Evolutionary conservation across 2,888 invertebrate genomes (phyloP), one percentile per base, ranked within the genome.

Genomic region (Drosophila seclusa): DNA sequence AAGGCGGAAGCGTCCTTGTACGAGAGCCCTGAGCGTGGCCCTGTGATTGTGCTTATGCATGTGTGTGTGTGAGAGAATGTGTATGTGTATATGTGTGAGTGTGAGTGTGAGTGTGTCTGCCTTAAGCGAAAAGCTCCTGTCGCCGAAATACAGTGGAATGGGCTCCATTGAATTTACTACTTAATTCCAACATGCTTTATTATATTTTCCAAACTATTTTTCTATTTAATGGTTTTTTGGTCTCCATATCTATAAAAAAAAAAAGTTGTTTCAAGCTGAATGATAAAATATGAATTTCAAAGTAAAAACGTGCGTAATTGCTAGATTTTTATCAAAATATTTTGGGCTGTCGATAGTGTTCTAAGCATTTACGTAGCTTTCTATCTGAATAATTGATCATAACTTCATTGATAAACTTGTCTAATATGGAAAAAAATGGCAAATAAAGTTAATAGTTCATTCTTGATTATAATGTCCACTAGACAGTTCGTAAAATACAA

Each of bases 1-100:
- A 81, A 77, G 73, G 78, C 86, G 88, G 83, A 83, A 87, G 86
- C 86, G 85, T 80, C 84, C 84, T 84, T 84, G 84, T 68, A 72
- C 58, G 65, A 76, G 71, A 85, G 73, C 75, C 79, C 69, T 76
- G 71, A 82, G 78, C 59, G 58, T 72, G 73, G 70, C 71, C 71
- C 73, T 72, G 72, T 78, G 63, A 24, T 40, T 38, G 38, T 42
- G 38, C 32, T 8, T 61, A 31, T 57, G 27, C n/a, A 6, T n/a
- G 24, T 48, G 55, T 40, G 29, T 38, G n/a, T 59, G 27, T 36
- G 29, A 32, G 11, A 45, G 13, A 45, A 45, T 64, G 36, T 62
- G 13, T 24, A 4, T 21, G 27, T 42, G 52, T 24, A 21, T 31
- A 21, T 58, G 34, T 21, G 11, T 59, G 49, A 48, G 40, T 50